Conservation (phyloP, 2,113 vertebrate genomes). For the Ctenodactylus gundi region DNA sequence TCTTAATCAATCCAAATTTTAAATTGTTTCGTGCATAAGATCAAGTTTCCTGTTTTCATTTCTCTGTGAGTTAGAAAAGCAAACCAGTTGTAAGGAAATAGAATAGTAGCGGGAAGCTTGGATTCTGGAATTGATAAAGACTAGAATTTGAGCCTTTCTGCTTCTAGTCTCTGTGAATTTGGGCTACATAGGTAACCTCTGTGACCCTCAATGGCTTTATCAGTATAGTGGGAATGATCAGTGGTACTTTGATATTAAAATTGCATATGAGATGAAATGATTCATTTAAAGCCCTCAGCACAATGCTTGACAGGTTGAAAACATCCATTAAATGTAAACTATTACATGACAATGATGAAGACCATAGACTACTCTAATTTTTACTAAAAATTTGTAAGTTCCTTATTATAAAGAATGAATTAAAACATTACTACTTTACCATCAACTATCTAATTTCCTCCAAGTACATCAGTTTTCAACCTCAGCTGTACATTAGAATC, state of each 20-base stretch:
- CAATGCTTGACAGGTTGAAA: slow-evolving; percentile 22
- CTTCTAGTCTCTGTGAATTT: not conserved
- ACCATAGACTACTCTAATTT: not conserved
- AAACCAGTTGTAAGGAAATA: slow-evolving; percentile 26
- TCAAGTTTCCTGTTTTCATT: slow-evolving; percentile 40
- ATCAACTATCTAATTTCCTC: not conserved
- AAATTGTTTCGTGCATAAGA: not conserved
- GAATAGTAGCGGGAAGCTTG: not conserved
- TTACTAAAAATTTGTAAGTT: not conserved
- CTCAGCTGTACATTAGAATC: slow-evolving; percentile 18
- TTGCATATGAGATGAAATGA: not conserved
- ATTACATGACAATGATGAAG: slow-evolving; percentile 1
- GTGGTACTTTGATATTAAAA: slow-evolving; percentile 27
- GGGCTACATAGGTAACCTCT: slow-evolving; percentile 23
- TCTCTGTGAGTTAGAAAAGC: slow-evolving; percentile 31
- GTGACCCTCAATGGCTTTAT: not conserved
- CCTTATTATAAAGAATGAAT: slow-evolving; percentile 20
- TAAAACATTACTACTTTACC: not conserved
- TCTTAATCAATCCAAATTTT: slow-evolving; percentile 39
- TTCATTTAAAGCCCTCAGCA: slow-evolving; percentile 31
- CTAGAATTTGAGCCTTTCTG: not conserved
- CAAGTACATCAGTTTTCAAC: not conserved
- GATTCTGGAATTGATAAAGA: slow-evolving; percentile 6
- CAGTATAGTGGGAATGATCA: slow-evolving; percentile 40
- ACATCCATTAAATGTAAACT: slow-evolving; percentile 37